Evolutionary conservation across 2,797 vertebrate species (phyloP), one percentile per base, ranked within the genome.

Genomic region (Muscicapa striata): DNA sequence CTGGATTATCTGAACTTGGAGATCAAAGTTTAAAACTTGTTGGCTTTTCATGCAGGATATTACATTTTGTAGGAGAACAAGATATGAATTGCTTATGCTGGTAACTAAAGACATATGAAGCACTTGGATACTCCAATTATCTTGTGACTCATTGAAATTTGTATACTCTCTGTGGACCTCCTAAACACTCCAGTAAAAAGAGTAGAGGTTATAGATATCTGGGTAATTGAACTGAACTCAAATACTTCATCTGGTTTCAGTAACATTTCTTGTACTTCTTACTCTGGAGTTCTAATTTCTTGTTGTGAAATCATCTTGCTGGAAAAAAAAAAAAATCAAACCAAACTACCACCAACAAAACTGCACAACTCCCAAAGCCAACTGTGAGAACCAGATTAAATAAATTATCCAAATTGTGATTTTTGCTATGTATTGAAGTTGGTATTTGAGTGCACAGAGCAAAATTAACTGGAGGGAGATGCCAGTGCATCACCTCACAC

Each of bases 221-320:
- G 84, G 11, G 13, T 51, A 91, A 80, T 46, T 77, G 81, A 87
- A 90, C 17, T 54, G 43, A 92, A 69, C 40, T 89, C 69, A 72
- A 80, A 45, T 87, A 58, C 20, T 76, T 95, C 52, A 87, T 90
- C 57, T 95, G 78, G n/a, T 24, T 85, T 87, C 62, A 83, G 49
- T 70, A 83, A 89, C 5, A 43, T 62, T 88, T 89, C 26, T 91
- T 85, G 54, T 38, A 66, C 72, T 89, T 95, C 34, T 83, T 36
- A 51, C 16, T 48, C 43, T 36, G 54, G 13, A 69, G 63, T 66
- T 87, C 79, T 81, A 59, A 24, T 78, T 89, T 74, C 54, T 85
- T 85, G 4, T 43, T 84, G 49, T 57, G 68, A 90, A 92, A 68
- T 82, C 54, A 87, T 75, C 78, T 87, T 48, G 11, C 64, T 82